These are phyloP conservation scores for Lithophane ornitopus DNA, from an alignment of 2,888 invertebrate species.

Conservation along the genomic window DNA sequence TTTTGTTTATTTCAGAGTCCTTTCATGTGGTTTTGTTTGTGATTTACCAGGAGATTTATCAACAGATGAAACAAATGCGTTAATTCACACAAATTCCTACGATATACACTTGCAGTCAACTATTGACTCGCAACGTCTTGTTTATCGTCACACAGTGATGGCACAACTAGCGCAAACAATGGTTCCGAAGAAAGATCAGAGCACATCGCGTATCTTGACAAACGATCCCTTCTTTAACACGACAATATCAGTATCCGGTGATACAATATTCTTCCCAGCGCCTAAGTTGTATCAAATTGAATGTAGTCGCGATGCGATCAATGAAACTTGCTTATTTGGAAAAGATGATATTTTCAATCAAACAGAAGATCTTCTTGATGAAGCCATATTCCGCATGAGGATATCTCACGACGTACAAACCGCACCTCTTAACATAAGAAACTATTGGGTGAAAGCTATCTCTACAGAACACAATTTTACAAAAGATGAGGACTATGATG, in stretches of 20 bases:
- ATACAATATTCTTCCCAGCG: constrained; percentile 91
- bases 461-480: constrained; percentile 71
- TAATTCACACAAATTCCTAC: constrained; percentile 89
- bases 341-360: constrained; percentile 78
- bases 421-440: constrained; percentile 74
- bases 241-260: constrained; percentile 89
- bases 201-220: constrained; percentile 88
- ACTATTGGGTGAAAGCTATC: constrained; percentile 82
- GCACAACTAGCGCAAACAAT: constrained; percentile 74
- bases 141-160: constrained; percentile 85
- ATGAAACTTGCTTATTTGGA: constrained; percentile 83
- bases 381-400: constrained; percentile 76
- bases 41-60: constrained; percentile 83
- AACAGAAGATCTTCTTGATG: constrained; percentile 72
- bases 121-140: constrained; percentile 78
- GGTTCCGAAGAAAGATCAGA: constrained; percentile 86
- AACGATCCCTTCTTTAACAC: constrained; percentile 91
- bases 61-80: constrained; percentile 83
- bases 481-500: constrained; percentile 77
- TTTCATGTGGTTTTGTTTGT: constrained; percentile 92
- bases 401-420: constrained; percentile 79
- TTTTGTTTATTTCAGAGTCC: constrained; percentile 76
- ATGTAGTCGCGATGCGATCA: constrained; percentile 79
- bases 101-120: constrained; percentile 88
- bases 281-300: constrained; percentile 87